These are phyloP conservation scores for Allacma fusca DNA, from an alignment of 2,888 invertebrate genomes.

Conservation along the genomic window DNA sequence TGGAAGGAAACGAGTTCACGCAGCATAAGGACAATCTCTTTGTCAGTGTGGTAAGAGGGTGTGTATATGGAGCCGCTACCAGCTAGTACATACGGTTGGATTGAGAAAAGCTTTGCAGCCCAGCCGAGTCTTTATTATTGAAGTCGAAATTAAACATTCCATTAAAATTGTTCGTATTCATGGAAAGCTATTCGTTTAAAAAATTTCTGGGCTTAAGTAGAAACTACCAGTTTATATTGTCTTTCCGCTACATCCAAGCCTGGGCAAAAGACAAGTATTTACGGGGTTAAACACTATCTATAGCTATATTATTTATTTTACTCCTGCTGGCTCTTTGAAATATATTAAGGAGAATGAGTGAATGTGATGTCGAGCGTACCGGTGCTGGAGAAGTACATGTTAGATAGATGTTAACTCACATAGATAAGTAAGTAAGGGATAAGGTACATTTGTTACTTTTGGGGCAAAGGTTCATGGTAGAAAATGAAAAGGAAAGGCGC, in stretches of 20 bases:
- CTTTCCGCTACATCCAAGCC: not conserved
- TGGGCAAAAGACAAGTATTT: no score
- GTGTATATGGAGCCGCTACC: not conserved
- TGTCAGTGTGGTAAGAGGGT: not conserved
- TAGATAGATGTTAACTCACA: no score
- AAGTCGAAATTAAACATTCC: slow-evolving; percentile 35
- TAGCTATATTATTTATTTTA: no score
- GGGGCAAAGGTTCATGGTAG: no score
- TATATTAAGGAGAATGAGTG: no score
- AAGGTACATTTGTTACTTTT: no score
- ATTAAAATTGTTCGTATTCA: slow-evolving; percentile 23
- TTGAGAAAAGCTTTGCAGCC: not conserved
- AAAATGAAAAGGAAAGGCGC: no score
- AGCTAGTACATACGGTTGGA: not conserved
- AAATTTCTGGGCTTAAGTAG: not conserved
- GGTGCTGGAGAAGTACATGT: no score
- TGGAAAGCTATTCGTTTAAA: slow-evolving; percentile 19
- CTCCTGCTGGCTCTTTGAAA: no score
- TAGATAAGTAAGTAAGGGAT: no score
- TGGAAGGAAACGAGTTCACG: not conserved
- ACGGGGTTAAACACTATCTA: no score
- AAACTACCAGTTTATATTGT: slow-evolving; percentile 16
- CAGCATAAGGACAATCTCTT: not conserved
- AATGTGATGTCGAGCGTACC: no score
- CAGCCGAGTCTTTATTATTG: slow-evolving; percentile 10